phyloP scores from a whole-genome alignment of 2,113 vertebrate genomes.

The Macaca nemestrina region DNA sequence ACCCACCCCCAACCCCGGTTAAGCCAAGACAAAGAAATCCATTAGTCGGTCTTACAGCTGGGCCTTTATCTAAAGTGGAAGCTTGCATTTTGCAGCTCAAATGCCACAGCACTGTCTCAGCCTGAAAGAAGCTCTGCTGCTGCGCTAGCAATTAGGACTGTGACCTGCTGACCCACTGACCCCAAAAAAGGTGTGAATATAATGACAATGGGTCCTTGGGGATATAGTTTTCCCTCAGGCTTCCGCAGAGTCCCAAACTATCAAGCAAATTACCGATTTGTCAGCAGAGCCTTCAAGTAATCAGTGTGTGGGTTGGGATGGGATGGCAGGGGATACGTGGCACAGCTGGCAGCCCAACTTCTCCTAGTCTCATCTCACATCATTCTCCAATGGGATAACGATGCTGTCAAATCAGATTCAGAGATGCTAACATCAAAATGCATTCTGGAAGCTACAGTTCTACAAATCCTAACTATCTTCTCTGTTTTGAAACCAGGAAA shows the following conservation, averaged over 20 bases:
- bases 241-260: not conserved
- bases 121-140: not conserved
- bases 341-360: not conserved
- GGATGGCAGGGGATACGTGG: fast-evolving
- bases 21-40: not conserved
- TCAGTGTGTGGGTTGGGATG: not conserved
- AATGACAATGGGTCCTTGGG: not conserved
- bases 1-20: no score
- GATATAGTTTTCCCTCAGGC: not conserved
- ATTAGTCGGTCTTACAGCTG: not conserved
- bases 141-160: not conserved
- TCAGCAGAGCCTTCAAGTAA: not conserved
- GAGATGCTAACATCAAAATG: not conserved
- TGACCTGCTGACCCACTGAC: not conserved
- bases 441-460: not conserved
- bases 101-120: fast-evolving
- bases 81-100: not conserved
- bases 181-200: not conserved
- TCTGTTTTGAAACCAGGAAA: not conserved
- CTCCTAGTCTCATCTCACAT: not conserved
- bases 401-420: not conserved
- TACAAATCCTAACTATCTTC: not conserved
- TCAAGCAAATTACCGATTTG: not conserved
- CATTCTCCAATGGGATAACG: fast-evolving
- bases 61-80: not conserved